phyloP scores from a whole-genome alignment of 2,797 vertebrate species.

The Brotogeris chrysoptera region DNA sequence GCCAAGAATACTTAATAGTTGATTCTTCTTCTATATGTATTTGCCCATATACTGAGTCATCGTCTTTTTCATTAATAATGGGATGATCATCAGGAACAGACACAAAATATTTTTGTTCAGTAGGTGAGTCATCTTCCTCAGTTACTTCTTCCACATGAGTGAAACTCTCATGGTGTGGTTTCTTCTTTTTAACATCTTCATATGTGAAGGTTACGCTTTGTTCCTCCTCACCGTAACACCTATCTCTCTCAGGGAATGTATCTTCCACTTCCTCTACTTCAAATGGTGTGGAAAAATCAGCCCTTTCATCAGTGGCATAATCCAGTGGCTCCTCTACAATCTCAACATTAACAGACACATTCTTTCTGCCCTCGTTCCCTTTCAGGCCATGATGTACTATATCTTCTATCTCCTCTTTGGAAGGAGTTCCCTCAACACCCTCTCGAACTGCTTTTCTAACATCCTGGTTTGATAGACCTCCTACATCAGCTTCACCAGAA shows the following conservation, averaged over 20 bases:
- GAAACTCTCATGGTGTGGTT: not conserved
- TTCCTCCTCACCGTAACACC: constrained; percentile 45
- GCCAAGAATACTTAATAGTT: constrained; percentile 80
- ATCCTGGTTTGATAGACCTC: constrained; percentile 79
- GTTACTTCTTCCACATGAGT: constrained; percentile 74
- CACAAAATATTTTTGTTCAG: constrained; percentile 90
- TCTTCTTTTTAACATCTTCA: constrained; percentile 49
- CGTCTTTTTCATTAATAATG: constrained; percentile 74
- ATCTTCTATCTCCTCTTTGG: constrained; percentile 85
- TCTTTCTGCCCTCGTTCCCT: constrained; percentile 73
- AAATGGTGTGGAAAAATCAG: constrained; percentile 77
- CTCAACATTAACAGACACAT: constrained; percentile 86
- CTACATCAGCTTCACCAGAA: constrained; percentile 74
- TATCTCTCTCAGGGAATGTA: constrained; percentile 46
- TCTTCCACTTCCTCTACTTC: constrained; percentile 90
- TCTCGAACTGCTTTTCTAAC: constrained; percentile 80
- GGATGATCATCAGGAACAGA: constrained; percentile 91
- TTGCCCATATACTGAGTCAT: constrained; percentile 87
- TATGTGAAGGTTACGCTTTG: not conserved
- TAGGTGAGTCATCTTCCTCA: constrained; percentile 80
- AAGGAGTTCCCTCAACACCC: constrained; percentile 78
- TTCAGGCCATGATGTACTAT: constrained; percentile 82
- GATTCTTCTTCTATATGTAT: constrained; percentile 82
- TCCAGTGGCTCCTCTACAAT: constrained; percentile 88
- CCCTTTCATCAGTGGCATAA: constrained; percentile 72